These are phyloP conservation scores for Tillus elongatus DNA, from an alignment of 2,888 invertebrate species.

Conservation along the genomic window DNA sequence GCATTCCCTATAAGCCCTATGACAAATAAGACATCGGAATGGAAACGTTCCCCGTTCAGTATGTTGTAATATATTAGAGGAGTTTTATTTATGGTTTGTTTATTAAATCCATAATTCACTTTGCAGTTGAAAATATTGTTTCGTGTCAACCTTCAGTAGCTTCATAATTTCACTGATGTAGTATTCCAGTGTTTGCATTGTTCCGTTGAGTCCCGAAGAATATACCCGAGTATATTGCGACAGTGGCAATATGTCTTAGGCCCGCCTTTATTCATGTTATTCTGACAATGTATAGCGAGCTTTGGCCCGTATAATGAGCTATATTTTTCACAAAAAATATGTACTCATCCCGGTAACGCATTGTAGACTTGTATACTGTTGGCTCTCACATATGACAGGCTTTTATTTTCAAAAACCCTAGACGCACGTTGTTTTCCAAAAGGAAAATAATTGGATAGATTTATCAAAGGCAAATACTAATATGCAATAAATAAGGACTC, in stretches of 20 bases:
- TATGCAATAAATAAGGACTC: too few relatives aligned
- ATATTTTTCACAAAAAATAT: slow-evolving; percentile 3
- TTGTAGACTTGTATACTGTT: too few relatives aligned
- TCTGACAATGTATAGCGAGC: too few relatives aligned
- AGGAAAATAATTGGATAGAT: too few relatives aligned
- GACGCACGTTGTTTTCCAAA: too few relatives aligned
- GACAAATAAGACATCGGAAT: slow-evolving; percentile 27
- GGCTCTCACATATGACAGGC: too few relatives aligned
- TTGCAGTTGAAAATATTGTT: slow-evolving; percentile 24
- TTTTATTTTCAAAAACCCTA: too few relatives aligned
- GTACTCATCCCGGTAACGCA: slow-evolving; percentile 1
- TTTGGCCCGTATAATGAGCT: not conserved
- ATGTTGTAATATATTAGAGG: slow-evolving; percentile 27
- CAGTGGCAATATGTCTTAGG: not conserved
- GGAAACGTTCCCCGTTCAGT: slow-evolving; percentile 20
- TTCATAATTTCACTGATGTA: slow-evolving; percentile 16
- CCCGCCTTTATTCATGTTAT: not conserved
- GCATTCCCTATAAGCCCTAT: slow-evolving; percentile 18
- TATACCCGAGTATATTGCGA: slow-evolving; percentile 5
- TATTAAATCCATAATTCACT: slow-evolving; percentile 30
- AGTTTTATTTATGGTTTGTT: slow-evolving; percentile 30
- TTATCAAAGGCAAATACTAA: too few relatives aligned
- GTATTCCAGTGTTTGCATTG: slow-evolving; percentile 6
- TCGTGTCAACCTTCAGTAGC: slow-evolving; percentile 20
- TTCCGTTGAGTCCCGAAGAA: not conserved